phyloP scores from a whole-genome alignment of 2,888 invertebrate genomes.

The Prosopocoilus inquinatus region DNA sequence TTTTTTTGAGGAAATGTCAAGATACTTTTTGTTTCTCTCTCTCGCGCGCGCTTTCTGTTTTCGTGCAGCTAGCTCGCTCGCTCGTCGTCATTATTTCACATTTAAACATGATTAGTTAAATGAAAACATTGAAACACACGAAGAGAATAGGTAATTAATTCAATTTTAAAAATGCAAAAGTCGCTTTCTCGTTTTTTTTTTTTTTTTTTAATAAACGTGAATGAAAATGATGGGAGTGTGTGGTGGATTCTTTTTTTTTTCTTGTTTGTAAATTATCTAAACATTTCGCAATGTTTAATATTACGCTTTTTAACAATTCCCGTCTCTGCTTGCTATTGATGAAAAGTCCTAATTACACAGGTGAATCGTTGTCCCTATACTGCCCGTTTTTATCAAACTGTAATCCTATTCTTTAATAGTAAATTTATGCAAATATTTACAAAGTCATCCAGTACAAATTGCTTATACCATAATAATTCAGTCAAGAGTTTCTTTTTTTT shows the following conservation, averaged over 20 bases:
- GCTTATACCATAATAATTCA: constrained; percentile 39
- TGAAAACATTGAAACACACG: too few relatives aligned
- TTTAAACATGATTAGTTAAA: too few relatives aligned
- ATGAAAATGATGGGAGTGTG: too few relatives aligned
- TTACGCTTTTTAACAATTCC: not conserved
- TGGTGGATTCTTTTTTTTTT: too few relatives aligned
- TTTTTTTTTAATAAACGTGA: too few relatives aligned
- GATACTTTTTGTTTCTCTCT: not conserved
- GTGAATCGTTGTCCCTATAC: constrained; percentile 26
- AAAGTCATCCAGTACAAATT: constrained; percentile 33
- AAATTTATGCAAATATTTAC: constrained; percentile 40
- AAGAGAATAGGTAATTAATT: too few relatives aligned
- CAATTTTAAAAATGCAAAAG: too few relatives aligned
- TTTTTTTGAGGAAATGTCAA: not conserved
- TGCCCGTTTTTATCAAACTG: constrained; percentile 3
- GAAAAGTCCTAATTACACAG: constrained; percentile 22
- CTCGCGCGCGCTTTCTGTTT: too few relatives aligned
- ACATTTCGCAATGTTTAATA: constrained; percentile 3
- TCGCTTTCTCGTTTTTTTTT: too few relatives aligned
- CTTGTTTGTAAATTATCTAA: constrained; percentile 1
- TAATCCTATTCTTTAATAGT: constrained; percentile 12
- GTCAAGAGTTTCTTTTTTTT: constrained; percentile 43
- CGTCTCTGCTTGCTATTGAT: constrained; percentile 10
- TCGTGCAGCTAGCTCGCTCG: not conserved
- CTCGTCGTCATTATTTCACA: constrained; percentile 16